These are phyloP conservation scores for Neogale vison DNA, from an alignment of 2,113 vertebrate genomes.

Conservation along the genomic window DNA sequence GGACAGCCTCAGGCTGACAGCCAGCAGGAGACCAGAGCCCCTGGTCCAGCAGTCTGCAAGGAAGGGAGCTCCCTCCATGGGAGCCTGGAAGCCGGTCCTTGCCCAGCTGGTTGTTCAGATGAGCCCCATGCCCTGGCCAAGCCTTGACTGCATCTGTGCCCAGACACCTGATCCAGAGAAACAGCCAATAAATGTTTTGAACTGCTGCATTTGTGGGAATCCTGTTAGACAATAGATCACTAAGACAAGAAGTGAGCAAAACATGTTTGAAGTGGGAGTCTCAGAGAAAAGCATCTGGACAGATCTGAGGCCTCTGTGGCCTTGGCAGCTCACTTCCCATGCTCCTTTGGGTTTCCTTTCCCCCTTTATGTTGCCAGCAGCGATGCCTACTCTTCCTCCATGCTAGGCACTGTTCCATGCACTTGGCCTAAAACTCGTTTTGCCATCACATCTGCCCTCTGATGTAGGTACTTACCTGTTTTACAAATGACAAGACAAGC, in stretches of 20 bases:
- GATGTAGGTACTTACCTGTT: neutral
- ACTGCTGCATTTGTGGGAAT: neutral
- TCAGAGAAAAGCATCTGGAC: neutral
- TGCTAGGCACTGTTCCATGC: neutral
- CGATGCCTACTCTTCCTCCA: neutral
- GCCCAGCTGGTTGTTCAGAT: neutral
- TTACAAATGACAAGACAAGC: neutral
- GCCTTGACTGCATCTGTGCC: neutral
- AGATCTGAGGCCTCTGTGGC: neutral
- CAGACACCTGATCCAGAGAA: neutral
- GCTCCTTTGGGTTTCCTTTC: neutral
- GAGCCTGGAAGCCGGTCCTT: neutral
- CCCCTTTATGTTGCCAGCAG: neutral
- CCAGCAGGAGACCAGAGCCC: neutral
- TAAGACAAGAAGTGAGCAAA: neutral
- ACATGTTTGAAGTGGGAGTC: neutral
- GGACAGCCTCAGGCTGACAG: neutral
- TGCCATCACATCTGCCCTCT: neutral
- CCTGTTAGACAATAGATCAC: neutral
- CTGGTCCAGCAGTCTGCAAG: neutral
- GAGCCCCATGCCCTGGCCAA: neutral
- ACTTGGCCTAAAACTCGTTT: neutral
- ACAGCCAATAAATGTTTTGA: neutral
- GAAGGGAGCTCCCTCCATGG: neutral
- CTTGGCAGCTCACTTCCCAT: neutral